Percentiles rank a stretch among this genome's conserved stretches.
These are phyloP conservation scores for Amblyopsis hoosieri DNA, from an alignment of 2,797 vertebrate species.

Conservation along the genomic window DNA sequence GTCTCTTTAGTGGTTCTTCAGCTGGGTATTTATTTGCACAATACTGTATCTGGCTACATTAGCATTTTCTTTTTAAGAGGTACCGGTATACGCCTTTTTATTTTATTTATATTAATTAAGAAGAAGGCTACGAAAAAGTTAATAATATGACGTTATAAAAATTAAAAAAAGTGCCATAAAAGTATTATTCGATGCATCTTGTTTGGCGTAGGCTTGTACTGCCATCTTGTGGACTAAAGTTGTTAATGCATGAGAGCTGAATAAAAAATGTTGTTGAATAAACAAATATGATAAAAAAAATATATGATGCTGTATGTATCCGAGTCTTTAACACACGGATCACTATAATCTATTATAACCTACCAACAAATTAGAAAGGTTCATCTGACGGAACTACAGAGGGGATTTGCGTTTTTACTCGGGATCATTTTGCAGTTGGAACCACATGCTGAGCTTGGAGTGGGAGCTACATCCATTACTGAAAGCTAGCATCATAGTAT, in stretches of 20 bases:
- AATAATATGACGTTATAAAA: too few relatives aligned
- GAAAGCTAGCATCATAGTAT: too few relatives aligned
- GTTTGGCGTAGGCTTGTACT: conserved; percentile 3
- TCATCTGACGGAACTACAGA: conserved; percentile 32
- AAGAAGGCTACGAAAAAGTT: conserved; percentile 33
- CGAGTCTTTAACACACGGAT: too few relatives aligned
- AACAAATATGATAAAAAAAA: too few relatives aligned
- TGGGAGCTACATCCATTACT: too few relatives aligned
- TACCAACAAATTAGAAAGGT: too few relatives aligned
- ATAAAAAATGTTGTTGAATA: too few relatives aligned
- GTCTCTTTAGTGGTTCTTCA: neutral
- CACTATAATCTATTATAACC: too few relatives aligned
- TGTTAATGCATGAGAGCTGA: neutral
- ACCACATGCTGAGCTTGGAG: neutral
- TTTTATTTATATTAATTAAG: conserved; percentile 9
- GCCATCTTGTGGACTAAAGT: conserved; percentile 46
- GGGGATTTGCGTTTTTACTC: conserved; percentile 26
- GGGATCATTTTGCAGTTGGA: conserved; percentile 45
- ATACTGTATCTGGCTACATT: too few relatives aligned
- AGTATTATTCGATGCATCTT: neutral
- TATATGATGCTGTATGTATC: too few relatives aligned
- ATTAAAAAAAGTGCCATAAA: neutral
- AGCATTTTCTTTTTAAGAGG: too few relatives aligned
- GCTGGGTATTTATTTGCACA: conserved; percentile 3
- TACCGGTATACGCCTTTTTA: neutral